Evolutionary conservation across 2,888 invertebrate genomes (phyloP), one percentile per base, ranked within the genome.

Genomic region (Microctonus hyperodae): DNA sequence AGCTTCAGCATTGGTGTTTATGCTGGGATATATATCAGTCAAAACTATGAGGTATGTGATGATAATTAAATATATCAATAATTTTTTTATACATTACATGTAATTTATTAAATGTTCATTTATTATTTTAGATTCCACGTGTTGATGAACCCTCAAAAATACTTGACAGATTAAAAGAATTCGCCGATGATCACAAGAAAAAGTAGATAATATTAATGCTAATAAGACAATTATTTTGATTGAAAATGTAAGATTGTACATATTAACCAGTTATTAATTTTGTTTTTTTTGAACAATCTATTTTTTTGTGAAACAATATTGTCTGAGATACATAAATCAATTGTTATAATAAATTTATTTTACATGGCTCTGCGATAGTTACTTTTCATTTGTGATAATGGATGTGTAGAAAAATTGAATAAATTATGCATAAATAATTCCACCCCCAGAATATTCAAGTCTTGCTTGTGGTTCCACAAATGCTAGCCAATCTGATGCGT

Each of bases 401-500:
- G n/a, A 59, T 44, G 23, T 51, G 60, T 59, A 58, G 66, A 61
- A 51, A 55, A 20, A 20, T 33, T 25, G 10, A 3, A 40, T 63
- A 40, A 59, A 55, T 79, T 80, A 83, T 70, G 78, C 74, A 73
- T 81, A 83, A 60, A 83, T 73, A 73, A 80, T 82, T 64, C 95
- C 95, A 70, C 96, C 96, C 50, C 94, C 94, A 76, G 93, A 91
- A 85, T 92, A 93, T 85, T 96, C 96, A 68, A 93, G 87, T 79
- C 94, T 88, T 63, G 90, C 90, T 81, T 93, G 94, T 1, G 97
- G 95, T 81, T 97, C 94, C 64, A 96, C 95, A 87, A 98, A 98
- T 64, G 98, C 97, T 69, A 98, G 85, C 98, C 98, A 98, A 85
- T 98, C 98, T 48, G 98, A 98, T 0, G 97, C 92, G 85, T 98